Evolutionary conservation across 2,888 invertebrate species (phyloP).

Genomic region (Nineta flava): DNA sequence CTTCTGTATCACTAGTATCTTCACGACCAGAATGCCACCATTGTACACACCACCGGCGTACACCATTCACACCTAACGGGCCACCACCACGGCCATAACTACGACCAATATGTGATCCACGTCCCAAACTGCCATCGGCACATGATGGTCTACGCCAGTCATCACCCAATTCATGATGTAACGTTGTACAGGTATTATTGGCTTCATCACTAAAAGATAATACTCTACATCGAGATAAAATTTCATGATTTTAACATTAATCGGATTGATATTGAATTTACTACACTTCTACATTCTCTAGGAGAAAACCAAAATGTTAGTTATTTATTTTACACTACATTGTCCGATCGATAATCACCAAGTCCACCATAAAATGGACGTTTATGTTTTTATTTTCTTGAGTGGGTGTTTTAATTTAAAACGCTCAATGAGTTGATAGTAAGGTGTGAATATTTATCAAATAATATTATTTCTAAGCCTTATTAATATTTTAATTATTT

Average conservation of each 20-base stretch:
- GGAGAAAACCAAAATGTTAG: too few relatives aligned
- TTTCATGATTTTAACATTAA: neutral
- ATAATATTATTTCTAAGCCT: too few relatives aligned
- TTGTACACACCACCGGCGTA: constrained; percentile 68
- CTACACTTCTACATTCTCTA: too few relatives aligned
- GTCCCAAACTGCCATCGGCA: constrained; percentile 39
- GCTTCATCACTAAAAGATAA: constrained; percentile 60
- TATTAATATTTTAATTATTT: too few relatives aligned
- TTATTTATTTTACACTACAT: too few relatives aligned
- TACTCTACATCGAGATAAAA: constrained; percentile 13
- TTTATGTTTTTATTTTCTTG: too few relatives aligned
- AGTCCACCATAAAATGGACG: too few relatives aligned
- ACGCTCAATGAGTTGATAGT: too few relatives aligned
- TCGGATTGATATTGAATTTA: too few relatives aligned
- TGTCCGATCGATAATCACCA: too few relatives aligned
- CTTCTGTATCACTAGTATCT: constrained; percentile 64
- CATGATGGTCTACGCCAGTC: constrained; percentile 68
- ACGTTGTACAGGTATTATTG: constrained; percentile 38
- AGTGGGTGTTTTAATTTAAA: too few relatives aligned
- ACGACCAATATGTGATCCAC: constrained; percentile 17
- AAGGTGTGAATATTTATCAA: too few relatives aligned
- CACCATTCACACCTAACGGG: constrained; percentile 10
- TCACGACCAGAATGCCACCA: constrained; percentile 85
- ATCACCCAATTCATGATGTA: constrained; percentile 35
- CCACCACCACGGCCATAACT: constrained; percentile 17